phyloP scores from a whole-genome alignment of 2,888 invertebrate species.

The Coleophora deauratella region DNA sequence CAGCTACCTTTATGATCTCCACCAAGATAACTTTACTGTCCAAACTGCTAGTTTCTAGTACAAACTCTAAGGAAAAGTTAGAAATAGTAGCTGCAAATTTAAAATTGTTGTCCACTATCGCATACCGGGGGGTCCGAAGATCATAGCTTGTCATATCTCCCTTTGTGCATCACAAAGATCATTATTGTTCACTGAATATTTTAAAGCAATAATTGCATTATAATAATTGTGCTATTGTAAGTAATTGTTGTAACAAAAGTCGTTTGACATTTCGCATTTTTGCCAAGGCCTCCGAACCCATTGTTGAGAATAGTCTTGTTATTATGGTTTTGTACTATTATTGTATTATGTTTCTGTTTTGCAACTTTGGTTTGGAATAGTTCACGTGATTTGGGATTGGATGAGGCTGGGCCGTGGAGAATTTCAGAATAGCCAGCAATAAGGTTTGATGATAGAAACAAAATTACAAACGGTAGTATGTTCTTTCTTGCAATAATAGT shows the following conservation, averaged over 20 bases:
- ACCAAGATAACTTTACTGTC: slow-evolving; percentile 1
- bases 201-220: slow-evolving; percentile 49
- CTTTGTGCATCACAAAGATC: slow-evolving; percentile 28
- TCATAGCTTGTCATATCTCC: slow-evolving; percentile 58
- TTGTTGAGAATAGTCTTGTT: slow-evolving; percentile 13
- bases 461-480: no score
- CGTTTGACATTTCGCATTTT: slow-evolving; percentile 35
- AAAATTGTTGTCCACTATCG: slow-evolving; percentile 1
- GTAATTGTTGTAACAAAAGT: slow-evolving; percentile 41
- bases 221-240: slow-evolving; percentile 25
- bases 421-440: neutral
- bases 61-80: neutral
- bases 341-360: slow-evolving; percentile 1
- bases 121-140: slow-evolving; percentile 49
- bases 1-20: slow-evolving; percentile 21
- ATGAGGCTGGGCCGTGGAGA: neutral
- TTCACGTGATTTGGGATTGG: neutral
- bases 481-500: no score
- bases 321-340: slow-evolving; percentile 3
- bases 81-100: neutral
- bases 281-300: slow-evolving; percentile 11
- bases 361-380: neutral
- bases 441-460: no score
- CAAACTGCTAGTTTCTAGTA: neutral
- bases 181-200: slow-evolving; percentile 49